phyloP scores from a whole-genome alignment of 2,888 invertebrate genomes.

The Melolontha melolontha region DNA sequence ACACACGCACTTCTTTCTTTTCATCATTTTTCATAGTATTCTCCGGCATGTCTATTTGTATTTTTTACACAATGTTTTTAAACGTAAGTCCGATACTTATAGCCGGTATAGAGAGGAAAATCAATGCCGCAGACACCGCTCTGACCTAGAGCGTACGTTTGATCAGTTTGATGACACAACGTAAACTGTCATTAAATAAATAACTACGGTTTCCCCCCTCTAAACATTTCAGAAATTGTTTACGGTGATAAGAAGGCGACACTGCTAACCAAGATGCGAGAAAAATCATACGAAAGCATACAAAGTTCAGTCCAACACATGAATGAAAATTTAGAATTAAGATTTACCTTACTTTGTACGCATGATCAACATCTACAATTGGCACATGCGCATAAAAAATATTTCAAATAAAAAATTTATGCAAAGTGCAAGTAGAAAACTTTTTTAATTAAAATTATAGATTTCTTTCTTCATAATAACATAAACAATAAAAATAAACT shows the following conservation, averaged over 20 bases:
- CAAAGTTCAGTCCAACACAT: neutral
- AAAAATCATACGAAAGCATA: too few species aligned
- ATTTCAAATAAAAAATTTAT: neutral
- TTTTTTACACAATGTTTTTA: conserved; percentile 5
- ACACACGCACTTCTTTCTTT: conserved; percentile 74
- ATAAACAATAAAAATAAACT: too few species aligned
- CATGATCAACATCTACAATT: neutral
- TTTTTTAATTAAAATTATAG: too few species aligned
- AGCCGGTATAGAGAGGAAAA: conserved; percentile 27
- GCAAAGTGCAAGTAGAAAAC: neutral
- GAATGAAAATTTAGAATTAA: conserved; percentile 6
- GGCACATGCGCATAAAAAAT: neutral
- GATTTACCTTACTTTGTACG: neutral
- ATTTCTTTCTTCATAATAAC: too few species aligned
- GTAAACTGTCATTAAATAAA: conserved; percentile 32
- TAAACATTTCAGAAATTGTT: conserved; percentile 9
- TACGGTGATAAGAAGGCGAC: conserved; percentile 11
- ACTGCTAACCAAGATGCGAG: neutral
- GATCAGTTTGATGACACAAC: conserved; percentile 23
- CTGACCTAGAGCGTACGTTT: neutral
- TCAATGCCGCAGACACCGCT: conserved; percentile 21
- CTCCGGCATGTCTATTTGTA: conserved; percentile 36
- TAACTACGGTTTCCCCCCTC: conserved; percentile 33
- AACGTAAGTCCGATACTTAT: conserved; percentile 3
- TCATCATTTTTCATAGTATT: conserved; percentile 43